Conservation (phyloP, 2,888 invertebrate genomes). For the Dioctria rufipes region DNA sequence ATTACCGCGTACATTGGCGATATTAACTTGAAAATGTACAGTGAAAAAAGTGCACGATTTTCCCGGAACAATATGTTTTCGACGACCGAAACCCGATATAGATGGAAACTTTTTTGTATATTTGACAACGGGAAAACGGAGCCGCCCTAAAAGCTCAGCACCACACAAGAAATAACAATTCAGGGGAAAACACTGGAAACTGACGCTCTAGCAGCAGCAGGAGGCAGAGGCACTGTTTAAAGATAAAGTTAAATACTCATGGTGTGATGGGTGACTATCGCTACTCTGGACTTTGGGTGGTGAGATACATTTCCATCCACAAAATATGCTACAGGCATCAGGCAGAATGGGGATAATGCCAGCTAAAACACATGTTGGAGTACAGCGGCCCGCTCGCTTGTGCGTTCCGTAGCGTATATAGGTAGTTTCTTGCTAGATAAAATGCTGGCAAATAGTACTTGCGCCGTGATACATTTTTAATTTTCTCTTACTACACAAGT, state of each 20-base stretch:
- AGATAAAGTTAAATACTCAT: too few species aligned
- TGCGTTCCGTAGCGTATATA: constrained; percentile 11
- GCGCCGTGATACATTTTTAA: constrained; percentile 38
- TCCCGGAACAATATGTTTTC: constrained; percentile 41
- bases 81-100: constrained; percentile 50
- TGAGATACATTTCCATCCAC: neutral
- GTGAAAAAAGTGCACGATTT: constrained; percentile 11
- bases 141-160: constrained; percentile 61
- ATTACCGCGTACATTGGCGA: neutral
- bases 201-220: constrained; percentile 8
- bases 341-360: constrained; percentile 39
- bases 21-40: constrained; percentile 1
- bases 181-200: constrained; percentile 51
- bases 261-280: too few species aligned
- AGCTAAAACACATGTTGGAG: constrained; percentile 26
- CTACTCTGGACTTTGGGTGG: neutral
- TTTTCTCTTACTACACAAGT: neutral
- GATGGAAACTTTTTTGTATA: constrained; percentile 50
- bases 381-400: neutral
- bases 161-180: constrained; percentile 36
- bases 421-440: neutral
- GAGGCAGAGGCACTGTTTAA: constrained; percentile 3
- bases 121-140: constrained; percentile 57
- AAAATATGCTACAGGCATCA: neutral
- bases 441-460: constrained; percentile 25